phyloP scores from a whole-genome alignment of 1,140 invertebrate species.

The Trachymyrmex cornetzi region DNA sequence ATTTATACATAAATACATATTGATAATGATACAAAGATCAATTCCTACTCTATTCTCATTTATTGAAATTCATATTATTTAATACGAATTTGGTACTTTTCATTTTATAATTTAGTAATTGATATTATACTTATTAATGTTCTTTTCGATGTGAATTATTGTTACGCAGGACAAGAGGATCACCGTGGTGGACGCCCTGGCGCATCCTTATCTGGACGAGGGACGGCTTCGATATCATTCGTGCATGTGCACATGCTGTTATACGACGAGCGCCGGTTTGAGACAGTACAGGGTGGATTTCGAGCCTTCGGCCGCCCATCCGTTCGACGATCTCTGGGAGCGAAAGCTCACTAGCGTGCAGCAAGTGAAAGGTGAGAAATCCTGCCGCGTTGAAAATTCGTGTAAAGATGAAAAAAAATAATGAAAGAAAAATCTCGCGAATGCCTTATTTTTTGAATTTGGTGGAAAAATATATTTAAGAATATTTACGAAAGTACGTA shows the following conservation, averaged over 20 bases:
- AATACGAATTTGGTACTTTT: background rate
- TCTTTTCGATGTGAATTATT: background rate
- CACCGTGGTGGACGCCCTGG: constrained; percentile 96
- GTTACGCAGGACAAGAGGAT: constrained; percentile 95
- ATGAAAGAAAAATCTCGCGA: background rate
- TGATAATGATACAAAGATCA: background rate
- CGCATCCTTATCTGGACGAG: constrained; percentile 99
- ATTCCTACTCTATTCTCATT: background rate
- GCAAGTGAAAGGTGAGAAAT: constrained; percentile 95
- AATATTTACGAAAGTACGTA: background rate
- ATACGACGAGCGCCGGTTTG: constrained; percentile 90
- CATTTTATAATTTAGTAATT: background rate
- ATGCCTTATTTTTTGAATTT: background rate
- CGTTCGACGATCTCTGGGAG: constrained; percentile 98
- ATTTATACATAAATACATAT: background rate
- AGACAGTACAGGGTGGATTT: constrained; percentile 97
- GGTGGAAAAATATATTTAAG: background rate
- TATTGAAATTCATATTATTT: background rate
- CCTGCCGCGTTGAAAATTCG: background rate
- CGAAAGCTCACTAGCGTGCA: constrained; percentile 96
- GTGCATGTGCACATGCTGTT: constrained; percentile 99
- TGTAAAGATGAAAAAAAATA: background rate
- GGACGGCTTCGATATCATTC: constrained; percentile 99
- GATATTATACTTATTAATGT: background rate
- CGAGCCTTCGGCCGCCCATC: constrained; percentile 95